Base-by-base conservation (phyloP, 1,140 invertebrate genomes). In the Drosophila obscura region DNA sequence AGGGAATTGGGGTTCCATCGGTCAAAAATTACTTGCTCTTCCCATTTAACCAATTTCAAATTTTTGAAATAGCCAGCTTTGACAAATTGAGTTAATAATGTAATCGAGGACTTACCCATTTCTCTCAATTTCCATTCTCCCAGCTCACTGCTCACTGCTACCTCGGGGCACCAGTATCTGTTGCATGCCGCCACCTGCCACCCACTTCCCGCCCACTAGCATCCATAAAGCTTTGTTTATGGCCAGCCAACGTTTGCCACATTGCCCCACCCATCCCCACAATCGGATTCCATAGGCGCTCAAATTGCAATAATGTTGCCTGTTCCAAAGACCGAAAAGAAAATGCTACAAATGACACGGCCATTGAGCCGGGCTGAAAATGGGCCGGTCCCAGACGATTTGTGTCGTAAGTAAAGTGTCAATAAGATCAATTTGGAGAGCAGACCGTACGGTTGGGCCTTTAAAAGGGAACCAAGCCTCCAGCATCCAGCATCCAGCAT, bases 331-430 rank as follows among this genome's bases (percentile, higher is more conserved):
- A 26, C 28, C 44, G 22, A 41, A 22, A 44, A 49, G 57, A 78
- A 72, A 80, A 80, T 69, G 78, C 71, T 71, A 78, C 73, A 87
- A 84, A 87, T 84, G 81, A 87, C 75, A 87, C 83, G 81, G 78
- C 53, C 74, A 82, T 83, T 88, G 83, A 31, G 68, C 60, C 45
- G 16, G 49, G 43, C 60, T 44, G 39, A 6, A 41, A 76, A 52
- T 46, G 50, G 63, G 55, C 19, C 43, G 16, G 58, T 53, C 46
- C 41, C 65, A 41, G 56, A 49, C 83, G 69, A 88, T 85, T 85
- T 87, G 72, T 85, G 74, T 55, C 48, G 64, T 53, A 61, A 75
- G 57, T 64, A 88, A 87, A 87, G 75, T 82, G 78, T 78, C 83
- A 77, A 77, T 71, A 71, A 71, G 73, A 77, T 69, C 59, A 77